Conservation (phyloP, 1,140 invertebrate genomes). For the Drosophila littoralis region DNA sequence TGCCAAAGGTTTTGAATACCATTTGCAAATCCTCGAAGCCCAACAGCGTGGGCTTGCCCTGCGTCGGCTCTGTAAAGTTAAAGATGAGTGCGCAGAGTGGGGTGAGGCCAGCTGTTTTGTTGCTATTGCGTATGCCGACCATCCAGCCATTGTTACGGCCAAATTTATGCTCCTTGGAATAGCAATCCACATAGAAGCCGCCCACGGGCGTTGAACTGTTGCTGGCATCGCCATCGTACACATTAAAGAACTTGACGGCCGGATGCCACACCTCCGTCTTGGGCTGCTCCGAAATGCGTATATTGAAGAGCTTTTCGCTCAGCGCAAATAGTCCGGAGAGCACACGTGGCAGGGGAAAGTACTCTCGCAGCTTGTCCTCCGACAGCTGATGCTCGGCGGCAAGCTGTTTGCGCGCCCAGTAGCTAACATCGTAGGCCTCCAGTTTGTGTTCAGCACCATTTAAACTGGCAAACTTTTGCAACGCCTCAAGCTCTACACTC, state of each 20-base stretch:
- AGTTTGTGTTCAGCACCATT: constrained; percentile 89
- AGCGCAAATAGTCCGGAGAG: constrained; percentile 91
- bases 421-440: constrained; percentile 93
- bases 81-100: constrained; percentile 93
- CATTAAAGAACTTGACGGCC: constrained; percentile 93
- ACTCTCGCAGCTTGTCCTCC: constrained; percentile 90
- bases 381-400: constrained; percentile 88
- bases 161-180: constrained; percentile 86
- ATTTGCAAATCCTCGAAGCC: constrained; percentile 90
- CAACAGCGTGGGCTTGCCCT: constrained; percentile 89
- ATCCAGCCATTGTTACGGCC: constrained; percentile 88
- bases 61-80: constrained; percentile 89
- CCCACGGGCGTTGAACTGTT: constrained; percentile 87
- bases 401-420: constrained; percentile 91
- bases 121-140: constrained; percentile 88
- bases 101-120: constrained; percentile 86
- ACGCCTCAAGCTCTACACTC: constrained; percentile 89
- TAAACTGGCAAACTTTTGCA: constrained; percentile 91
- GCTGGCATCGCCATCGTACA: constrained; percentile 89
- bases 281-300: constrained; percentile 90
- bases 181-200: constrained; percentile 94
- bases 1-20: constrained; percentile 94
- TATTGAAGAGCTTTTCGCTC: constrained; percentile 91
- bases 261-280: constrained; percentile 91
- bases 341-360: constrained; percentile 93